A percentile compares a stretch with the other conserved stretches of the same genome.
These are phyloP conservation scores for Telmatherina bonti DNA, from an alignment of 2,797 vertebrate species.

Conservation along the genomic window DNA sequence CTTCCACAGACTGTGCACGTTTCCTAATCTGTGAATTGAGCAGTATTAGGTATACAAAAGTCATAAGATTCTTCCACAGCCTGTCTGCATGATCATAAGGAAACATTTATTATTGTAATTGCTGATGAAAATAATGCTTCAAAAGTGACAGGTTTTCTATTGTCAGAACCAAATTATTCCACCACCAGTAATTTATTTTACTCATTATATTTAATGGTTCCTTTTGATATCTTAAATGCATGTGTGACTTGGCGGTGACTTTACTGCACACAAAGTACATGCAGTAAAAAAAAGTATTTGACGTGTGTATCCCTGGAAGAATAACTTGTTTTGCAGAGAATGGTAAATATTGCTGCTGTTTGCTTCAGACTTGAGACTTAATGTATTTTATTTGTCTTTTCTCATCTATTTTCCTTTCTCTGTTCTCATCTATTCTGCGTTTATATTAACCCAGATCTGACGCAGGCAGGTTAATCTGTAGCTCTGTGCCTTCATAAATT, in stretches of 20 bases:
- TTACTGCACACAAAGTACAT: conserved; percentile 7
- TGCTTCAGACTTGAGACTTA: conserved; percentile 7
- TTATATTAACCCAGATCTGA: neutral
- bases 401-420: neutral
- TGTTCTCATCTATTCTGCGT: neutral
- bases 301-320: conserved; percentile 29
- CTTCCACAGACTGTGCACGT: conserved; percentile 8
- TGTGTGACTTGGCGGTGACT: conserved; percentile 3
- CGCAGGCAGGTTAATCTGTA: conserved; percentile 2
- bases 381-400: conserved; percentile 4
- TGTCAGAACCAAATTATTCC: conserved; percentile 17
- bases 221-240: neutral
- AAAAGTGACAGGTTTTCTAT: conserved; percentile 37
- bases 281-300: conserved; percentile 8
- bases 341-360: conserved; percentile 18
- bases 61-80: conserved; percentile 9
- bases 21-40: conserved; percentile 10
- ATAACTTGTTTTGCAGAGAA: conserved; percentile 22
- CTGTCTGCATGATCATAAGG: conserved; percentile 29
- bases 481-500: conserved; percentile 7
- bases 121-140: conserved; percentile 31
- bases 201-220: conserved; percentile 10
- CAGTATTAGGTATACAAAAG: conserved; percentile 21
- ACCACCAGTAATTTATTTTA: neutral
- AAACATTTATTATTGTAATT: conserved; percentile 26